phyloP scores from a whole-genome alignment of 2,113 vertebrate genomes.

The Myodes glareolus region DNA sequence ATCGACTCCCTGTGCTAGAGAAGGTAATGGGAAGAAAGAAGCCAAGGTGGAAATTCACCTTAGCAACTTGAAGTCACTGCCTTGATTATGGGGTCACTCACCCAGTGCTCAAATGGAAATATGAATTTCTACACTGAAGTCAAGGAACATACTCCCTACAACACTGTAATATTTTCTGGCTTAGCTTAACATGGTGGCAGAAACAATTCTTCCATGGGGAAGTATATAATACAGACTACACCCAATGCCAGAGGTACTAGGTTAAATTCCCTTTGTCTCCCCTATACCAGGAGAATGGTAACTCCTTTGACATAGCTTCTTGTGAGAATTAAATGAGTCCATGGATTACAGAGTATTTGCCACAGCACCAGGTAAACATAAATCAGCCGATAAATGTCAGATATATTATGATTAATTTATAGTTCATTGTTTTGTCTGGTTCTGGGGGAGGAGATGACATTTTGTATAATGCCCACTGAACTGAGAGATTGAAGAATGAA shows the following conservation, averaged over 20 bases:
- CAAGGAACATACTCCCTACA: not conserved
- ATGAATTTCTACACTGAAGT: not conserved
- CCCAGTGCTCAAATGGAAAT: not conserved
- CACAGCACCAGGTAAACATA: slow-evolving; percentile 9
- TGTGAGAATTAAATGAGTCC: not conserved
- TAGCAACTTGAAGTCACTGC: not conserved
- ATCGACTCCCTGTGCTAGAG: not conserved
- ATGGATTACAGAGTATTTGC: slow-evolving; percentile 22
- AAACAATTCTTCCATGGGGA: not conserved
- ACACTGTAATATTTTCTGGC: not conserved
- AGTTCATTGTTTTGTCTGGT: slow-evolving; percentile 50
- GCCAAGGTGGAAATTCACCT: not conserved
- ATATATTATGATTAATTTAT: slow-evolving; percentile 40
- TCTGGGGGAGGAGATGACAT: slow-evolving; percentile 57
- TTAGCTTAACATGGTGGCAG: not conserved
- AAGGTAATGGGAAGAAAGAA: not conserved
- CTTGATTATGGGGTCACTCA: not conserved
- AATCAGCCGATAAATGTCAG: slow-evolving; percentile 57
- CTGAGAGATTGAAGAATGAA: slow-evolving; percentile 36
- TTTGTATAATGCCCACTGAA: slow-evolving; percentile 59
- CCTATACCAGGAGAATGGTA: not conserved
- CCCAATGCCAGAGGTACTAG: not conserved
- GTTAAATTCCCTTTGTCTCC: not conserved
- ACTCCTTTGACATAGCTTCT: not conserved
- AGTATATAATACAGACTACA: not conserved